Evolutionary conservation across 2,888 invertebrate genomes (phyloP), one percentile per base, ranked within the genome.

Genomic region (Caenorhabditis japonica): DNA sequence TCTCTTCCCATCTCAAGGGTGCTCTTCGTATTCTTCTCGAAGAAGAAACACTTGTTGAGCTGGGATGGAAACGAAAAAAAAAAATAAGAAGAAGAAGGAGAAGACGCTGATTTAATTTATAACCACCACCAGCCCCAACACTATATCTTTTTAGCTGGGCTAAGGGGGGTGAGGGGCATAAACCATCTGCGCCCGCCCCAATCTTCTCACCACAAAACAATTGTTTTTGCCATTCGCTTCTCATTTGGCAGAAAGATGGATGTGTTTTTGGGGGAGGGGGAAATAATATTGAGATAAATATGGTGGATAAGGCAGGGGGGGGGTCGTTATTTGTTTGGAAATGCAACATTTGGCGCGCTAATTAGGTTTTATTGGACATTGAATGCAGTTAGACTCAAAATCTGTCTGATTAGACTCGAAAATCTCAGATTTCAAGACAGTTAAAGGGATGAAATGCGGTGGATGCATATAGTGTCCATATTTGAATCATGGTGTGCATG

Each of bases 101-200:
- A 53, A 49, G 49, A 19, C 33, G 55, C 64, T 64, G 64, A 64
- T 64, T 64, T 64, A 64, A 64, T 64, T 64, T 64, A 64, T 64
- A 64, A 64, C 64, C 64, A 64, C 64, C 64, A n/a, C n/a, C n/a
- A n/a, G n/a, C n/a, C n/a, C n/a, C n/a, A n/a, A n/a, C n/a, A n/a
- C n/a, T n/a, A 47, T 47, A 64, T 64, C 64, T 56, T 64, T 56
- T 64, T 46, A 27, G 25, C 36, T 30, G 13, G 17, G 47, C 13
- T n/a, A 39, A 13, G 13, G 43, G 21, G 47, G 47, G 25, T 62
- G 30, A 5, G 7, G 10, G 10, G 30, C 30, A 64, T 64, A 64
- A 64, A 64, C 64, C 64, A 64, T 64, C 64, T 64, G 64, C 64
- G 64, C 56, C 64, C n/a, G n/a, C n/a, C n/a, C n/a, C n/a, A n/a